Base-by-base conservation (phyloP, 1,140 invertebrate genomes). In the Dinoponera quadriceps region DNA sequence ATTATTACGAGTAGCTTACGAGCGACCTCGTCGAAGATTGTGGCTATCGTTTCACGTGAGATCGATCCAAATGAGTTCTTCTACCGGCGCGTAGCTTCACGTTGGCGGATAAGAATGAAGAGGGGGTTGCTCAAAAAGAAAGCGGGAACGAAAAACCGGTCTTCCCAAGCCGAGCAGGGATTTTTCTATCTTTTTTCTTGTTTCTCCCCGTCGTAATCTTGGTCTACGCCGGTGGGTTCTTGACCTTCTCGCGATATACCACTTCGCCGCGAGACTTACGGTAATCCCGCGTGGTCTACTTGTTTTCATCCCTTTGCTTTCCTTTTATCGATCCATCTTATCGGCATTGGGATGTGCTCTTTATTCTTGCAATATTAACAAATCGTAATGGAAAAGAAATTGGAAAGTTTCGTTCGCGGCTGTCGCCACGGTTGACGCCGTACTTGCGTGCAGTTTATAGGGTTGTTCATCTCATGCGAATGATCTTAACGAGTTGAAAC, bases 401-500 rank as follows among this genome's bases (percentile, higher is more conserved):
- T 82, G n/a, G 48, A 33, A 48, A 62, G 25, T 62, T 73, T 69
- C 33, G 48, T 55, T 74, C 22, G 62, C 81, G 86, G 82, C 48
- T 75, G 68, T 77, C 71, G 62, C 65, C 73, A 77, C 71, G 57
- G 54, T 88, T 82, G 82, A 72, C 83, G 66, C 54, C 62, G 44
- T 68, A 69, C 75, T 62, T 59, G 69, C 73, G 38, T 18, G 74
- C 49, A 22, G 68, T 83, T 89, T 82, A 85, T 85, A 85, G 90
- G 91, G 91, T 91, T 93, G 92, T 93, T 92, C 92, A 92, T 93
- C 91, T 90, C 91, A 90, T 88, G 90, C 82, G 90, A 91, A 90
- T 86, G 83, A 88, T 90, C 91, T 93, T 93, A 93, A 92, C 92
- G 90, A 93, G 92, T 93, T 92, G 91, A 93, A 93, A 93, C 91